These are phyloP conservation scores for Crotalus helleri DNA, from an alignment of 2,113 vertebrate species.

Conservation along the genomic window DNA sequence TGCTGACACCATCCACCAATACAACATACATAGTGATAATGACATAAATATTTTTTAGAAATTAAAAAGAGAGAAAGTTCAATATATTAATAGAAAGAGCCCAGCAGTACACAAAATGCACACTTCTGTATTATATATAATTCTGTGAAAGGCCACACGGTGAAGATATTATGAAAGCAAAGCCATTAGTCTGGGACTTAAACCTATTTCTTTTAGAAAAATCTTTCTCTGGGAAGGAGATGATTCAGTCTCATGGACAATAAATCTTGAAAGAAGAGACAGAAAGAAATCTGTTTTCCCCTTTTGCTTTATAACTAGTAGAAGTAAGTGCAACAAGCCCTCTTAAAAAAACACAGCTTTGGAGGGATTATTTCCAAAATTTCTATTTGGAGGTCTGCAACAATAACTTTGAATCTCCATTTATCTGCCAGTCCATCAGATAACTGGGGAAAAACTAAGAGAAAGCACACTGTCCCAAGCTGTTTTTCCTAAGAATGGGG, in stretches of 20 bases:
- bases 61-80: not conserved
- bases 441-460: not conserved
- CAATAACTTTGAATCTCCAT: not conserved
- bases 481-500: slow-evolving; percentile 15
- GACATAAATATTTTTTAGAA: not conserved
- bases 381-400: not conserved
- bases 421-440: not conserved
- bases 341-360: not conserved
- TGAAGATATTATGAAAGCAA: not conserved
- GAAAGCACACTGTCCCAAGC: not conserved
- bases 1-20: not conserved
- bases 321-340: not conserved
- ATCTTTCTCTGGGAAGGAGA: not conserved
- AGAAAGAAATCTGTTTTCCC: not conserved
- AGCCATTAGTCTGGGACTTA: not conserved
- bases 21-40: not conserved
- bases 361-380: not conserved
- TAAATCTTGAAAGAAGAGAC: not conserved
- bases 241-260: not conserved
- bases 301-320: not conserved
- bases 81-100: not conserved
- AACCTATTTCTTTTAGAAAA: not conserved
- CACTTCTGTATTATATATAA: not conserved
- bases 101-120: not conserved
- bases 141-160: not conserved